phyloP scores from a whole-genome alignment of 1,140 invertebrate species.

The Homarus americanus region DNA sequence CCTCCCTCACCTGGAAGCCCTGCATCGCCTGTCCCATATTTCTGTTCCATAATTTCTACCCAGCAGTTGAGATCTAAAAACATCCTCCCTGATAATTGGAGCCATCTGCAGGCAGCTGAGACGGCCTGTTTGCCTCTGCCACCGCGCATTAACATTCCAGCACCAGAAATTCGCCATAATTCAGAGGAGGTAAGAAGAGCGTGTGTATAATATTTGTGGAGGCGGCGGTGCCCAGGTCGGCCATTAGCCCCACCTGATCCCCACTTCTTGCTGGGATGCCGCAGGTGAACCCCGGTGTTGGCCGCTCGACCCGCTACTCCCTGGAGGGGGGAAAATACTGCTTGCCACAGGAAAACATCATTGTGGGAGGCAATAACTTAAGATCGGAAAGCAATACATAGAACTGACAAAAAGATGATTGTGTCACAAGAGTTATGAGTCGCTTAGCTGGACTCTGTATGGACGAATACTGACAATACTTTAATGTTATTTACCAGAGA shows the following conservation, averaged over 20 bases:
- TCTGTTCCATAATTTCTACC: too few relatives aligned
- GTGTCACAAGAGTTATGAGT: constrained; percentile 15
- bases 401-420: background rate
- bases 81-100: background rate
- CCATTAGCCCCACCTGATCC: constrained; percentile 30
- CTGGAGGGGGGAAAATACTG: constrained; percentile 1
- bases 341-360: background rate
- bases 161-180: constrained; percentile 21
- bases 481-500: too few relatives aligned
- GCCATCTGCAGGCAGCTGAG: background rate
- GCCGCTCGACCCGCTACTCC: background rate
- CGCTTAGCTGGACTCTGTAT: too few relatives aligned
- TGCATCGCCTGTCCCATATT: too few relatives aligned
- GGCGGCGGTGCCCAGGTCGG: background rate
- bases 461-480: background rate
- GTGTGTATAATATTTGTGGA: constrained; percentile 29
- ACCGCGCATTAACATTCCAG: constrained; percentile 22
- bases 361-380: constrained; percentile 16
- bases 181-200: constrained; percentile 17
- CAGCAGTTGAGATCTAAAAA: background rate
- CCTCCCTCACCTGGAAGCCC: background rate
- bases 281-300: too few relatives aligned
- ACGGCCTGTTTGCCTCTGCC: background rate
- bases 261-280: background rate
- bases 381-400: constrained; percentile 33